Conservation (phyloP, 2,113 vertebrate genomes). For the Lasiurus borealis region DNA sequence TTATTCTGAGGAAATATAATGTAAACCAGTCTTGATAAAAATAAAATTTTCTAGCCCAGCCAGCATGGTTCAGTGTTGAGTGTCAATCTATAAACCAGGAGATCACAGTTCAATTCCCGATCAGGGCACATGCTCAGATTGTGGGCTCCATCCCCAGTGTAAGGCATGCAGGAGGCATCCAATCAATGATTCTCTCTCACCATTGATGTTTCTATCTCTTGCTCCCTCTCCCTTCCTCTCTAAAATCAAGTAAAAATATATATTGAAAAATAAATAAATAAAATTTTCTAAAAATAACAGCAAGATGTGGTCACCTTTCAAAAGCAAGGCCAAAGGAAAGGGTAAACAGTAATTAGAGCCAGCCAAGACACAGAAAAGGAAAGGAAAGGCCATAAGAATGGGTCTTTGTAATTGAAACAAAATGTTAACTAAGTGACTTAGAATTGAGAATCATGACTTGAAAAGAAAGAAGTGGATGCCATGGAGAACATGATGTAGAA, state of each 20-base stretch:
- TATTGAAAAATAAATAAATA: too few relatives aligned
- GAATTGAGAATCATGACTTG: background rate
- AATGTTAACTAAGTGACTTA: constrained; percentile 51
- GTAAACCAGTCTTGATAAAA: constrained; percentile 38
- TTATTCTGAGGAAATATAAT: constrained; percentile 25
- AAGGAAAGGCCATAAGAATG: constrained; percentile 19
- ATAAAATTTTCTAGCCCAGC: background rate
- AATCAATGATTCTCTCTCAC: too few relatives aligned
- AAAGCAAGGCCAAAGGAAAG: constrained; percentile 42
- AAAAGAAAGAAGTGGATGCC: background rate
- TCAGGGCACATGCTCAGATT: too few relatives aligned
- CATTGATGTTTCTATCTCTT: too few relatives aligned
- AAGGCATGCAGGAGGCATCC: too few relatives aligned
- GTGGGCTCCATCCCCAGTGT: too few relatives aligned
- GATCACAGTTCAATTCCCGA: too few relatives aligned
- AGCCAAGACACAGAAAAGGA: background rate
- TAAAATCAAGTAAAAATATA: too few relatives aligned
- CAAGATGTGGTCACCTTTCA: constrained; percentile 1
- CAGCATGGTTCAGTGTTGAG: too few relatives aligned
- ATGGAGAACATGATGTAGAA: background rate
- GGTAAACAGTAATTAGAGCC: constrained; percentile 19
- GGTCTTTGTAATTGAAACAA: background rate
- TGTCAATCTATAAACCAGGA: too few relatives aligned
- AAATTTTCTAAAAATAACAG: background rate
- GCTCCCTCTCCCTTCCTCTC: too few relatives aligned